Percentiles rank a stretch among this genome's conserved stretches.
Conservation (phyloP, 2,797 vertebrate species). For the Myotis pilosus region DNA sequence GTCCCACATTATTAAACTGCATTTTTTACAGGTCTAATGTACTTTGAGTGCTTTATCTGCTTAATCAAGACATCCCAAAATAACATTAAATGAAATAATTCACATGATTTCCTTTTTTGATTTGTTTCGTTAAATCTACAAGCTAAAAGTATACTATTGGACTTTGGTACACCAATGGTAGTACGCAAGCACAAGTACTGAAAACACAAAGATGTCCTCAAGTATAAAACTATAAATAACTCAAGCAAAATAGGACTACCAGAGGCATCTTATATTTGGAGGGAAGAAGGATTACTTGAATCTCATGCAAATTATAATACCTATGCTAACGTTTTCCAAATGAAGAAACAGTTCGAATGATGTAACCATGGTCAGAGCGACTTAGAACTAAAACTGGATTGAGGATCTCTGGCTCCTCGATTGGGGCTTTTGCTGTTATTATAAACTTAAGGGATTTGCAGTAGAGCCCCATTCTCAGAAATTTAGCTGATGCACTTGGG, state of each 20-base stretch:
- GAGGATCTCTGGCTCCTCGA: neutral
- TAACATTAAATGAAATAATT: constrained; percentile 27
- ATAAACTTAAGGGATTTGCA: neutral
- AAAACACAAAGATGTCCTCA: constrained; percentile 5
- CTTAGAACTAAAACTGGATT: neutral
- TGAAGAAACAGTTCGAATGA: neutral
- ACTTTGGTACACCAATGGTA: neutral
- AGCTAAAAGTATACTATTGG: neutral
- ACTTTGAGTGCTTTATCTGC: neutral
- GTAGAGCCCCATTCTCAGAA: neutral
- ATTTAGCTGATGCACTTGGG: neutral
- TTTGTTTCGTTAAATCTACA: neutral
- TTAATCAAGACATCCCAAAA: neutral
- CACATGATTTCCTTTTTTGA: neutral
- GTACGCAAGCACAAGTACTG: neutral
- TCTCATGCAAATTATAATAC: neutral
- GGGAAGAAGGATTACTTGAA: neutral
- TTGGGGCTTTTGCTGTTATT: neutral
- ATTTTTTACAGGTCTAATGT: neutral
- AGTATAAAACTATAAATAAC: neutral
- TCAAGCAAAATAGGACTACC: neutral
- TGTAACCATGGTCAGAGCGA: neutral
- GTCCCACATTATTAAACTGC: neutral
- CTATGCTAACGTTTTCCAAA: neutral
- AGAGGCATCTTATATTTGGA: neutral